Evolutionary conservation across 1,140 invertebrate species (phyloP), one percentile per base, ranked within the genome.

Genomic region (Anadara kagoshimensis): DNA sequence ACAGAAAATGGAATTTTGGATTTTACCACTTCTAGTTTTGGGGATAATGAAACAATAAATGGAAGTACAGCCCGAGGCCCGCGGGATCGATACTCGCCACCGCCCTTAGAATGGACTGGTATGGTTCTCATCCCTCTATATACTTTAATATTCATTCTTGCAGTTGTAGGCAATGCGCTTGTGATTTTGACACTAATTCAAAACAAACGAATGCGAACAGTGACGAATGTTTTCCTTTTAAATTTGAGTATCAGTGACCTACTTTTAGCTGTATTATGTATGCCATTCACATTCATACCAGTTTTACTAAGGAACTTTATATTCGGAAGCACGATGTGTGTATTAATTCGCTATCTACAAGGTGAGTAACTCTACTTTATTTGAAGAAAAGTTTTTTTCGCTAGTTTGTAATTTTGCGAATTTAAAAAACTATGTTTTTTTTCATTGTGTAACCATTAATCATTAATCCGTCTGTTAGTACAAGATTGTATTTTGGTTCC

Each of bases 201-300:
- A 82, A 95, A 96, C 86, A 93, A 93, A 79, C 89, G 94, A 75
- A 96, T 96, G 95, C 90, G 95, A 62, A 96, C 95, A 0, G 94
- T 96, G 11, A 96, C 95, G 7, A 96, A 96, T 85, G 93, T 96
- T 12, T 96, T 95, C 86, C 91, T 96, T 24, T 90, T 96, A n/a
- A 96, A 96, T 89, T 89, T 96, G 91, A 93, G 87, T 44, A 63
- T 89, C 36, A 85, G 85, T 71, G 95, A 96, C 88, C 92, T 96
- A 65, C 90, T 96, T 8, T 90, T 96, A 44, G 95, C 95, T 4
- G 94, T 96, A 0, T 94, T 96, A 85, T 97, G 95, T 84, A 94
- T 96, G 91, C 95, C 95, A 0, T 95, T 97, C 76, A 96, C 95
- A 0, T 90, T 97, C 18, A 92, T 96, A 7, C 95, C 95, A 3